Evolutionary conservation across 2,797 vertebrate genomes (phyloP).

Genomic region (Esox lucius): DNA sequence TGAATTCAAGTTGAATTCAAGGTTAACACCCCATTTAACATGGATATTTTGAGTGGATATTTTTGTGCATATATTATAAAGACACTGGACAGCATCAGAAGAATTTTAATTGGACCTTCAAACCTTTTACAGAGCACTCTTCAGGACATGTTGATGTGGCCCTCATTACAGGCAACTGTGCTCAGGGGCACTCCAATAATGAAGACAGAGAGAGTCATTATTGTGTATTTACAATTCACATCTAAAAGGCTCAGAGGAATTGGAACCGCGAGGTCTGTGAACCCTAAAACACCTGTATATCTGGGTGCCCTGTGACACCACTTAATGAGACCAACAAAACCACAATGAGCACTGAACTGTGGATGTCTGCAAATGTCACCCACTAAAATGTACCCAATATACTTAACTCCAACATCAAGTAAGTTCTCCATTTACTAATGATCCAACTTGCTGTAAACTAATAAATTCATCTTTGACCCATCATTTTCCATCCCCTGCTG

Average conservation of each 20-base stretch:
- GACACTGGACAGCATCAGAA: neutral
- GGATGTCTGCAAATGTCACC: neutral
- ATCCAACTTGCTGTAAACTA: neutral
- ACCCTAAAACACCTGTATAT: neutral
- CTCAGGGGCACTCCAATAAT: constrained; percentile 26
- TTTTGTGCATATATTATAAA: neutral
- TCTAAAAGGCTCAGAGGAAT: constrained; percentile 36
- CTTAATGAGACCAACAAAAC: constrained; percentile 15
- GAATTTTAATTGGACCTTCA: neutral
- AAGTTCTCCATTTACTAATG: neutral
- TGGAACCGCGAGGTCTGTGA: constrained; percentile 23
- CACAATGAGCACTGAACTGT: constrained; percentile 11
- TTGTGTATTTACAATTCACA: constrained; percentile 34
- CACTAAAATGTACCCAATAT: neutral
- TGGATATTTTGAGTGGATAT: neutral
- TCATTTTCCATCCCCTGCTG: neutral
- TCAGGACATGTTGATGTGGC: constrained; percentile 25
- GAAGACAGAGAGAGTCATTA: constrained; percentile 40
- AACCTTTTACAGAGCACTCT: constrained; percentile 21
- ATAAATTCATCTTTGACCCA: neutral
- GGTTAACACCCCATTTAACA: neutral
- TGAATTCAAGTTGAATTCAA: neutral
- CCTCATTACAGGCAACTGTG: constrained; percentile 32
- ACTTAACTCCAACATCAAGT: neutral
- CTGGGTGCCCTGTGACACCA: constrained; percentile 5